Percentiles rank a stretch among this genome's conserved stretches.
Evolutionary conservation across 2,113 vertebrate genomes (phyloP).

Genomic region (Gracilinanus agilis): DNA sequence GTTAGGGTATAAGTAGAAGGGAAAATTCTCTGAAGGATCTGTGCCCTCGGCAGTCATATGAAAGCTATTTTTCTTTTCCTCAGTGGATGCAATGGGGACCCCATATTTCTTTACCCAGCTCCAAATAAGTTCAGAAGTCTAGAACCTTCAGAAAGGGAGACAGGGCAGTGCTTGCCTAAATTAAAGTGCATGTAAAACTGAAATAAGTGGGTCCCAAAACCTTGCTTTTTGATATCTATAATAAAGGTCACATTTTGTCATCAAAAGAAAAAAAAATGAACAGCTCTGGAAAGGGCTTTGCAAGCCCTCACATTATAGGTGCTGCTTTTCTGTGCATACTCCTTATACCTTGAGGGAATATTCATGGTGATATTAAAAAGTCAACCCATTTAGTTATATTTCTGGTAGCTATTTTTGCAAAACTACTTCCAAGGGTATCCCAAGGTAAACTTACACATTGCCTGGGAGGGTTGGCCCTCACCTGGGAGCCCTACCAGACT

Average conservation of each 20-base stretch:
- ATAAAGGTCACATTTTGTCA: too few relatives aligned
- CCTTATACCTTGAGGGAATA: too few relatives aligned
- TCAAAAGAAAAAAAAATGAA: too few relatives aligned
- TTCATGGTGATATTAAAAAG: too few relatives aligned
- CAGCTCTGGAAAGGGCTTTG: too few relatives aligned
- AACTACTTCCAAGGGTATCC: background rate
- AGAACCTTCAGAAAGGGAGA: background rate
- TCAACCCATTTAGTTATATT: background rate
- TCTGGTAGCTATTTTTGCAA: slow-evolving; percentile 3
- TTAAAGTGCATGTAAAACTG: background rate
- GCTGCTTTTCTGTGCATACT: too few relatives aligned
- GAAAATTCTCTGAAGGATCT: background rate
- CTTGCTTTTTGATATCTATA: too few relatives aligned
- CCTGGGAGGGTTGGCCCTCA: background rate
- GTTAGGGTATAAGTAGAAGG: background rate
- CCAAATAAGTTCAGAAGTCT: background rate
- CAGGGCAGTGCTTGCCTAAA: background rate
- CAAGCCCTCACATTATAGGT: too few relatives aligned
- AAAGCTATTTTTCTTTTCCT: background rate
- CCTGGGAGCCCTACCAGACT: background rate
- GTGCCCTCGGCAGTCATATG: background rate
- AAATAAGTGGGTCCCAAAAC: background rate
- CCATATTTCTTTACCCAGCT: background rate
- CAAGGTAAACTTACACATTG: background rate
- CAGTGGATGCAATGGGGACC: too few relatives aligned